These are phyloP conservation scores for Spinibarbus caldwelli DNA, from an alignment of 2,797 vertebrate species.

Conservation along the genomic window DNA sequence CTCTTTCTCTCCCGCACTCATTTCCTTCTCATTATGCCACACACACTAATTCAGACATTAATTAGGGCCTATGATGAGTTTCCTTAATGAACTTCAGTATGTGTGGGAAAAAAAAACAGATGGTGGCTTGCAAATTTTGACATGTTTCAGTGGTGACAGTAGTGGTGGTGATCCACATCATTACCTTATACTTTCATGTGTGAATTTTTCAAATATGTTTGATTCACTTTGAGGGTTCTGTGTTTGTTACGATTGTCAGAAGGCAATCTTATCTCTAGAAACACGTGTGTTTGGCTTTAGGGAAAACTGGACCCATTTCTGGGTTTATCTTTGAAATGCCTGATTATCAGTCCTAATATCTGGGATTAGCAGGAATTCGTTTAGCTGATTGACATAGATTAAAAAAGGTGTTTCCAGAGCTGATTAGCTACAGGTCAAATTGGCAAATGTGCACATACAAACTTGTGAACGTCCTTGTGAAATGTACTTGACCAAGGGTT, in stretches of 20 bases:
- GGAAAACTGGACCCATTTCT: constrained; percentile 12
- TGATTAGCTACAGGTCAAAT: constrained; percentile 7
- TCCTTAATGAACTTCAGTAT: constrained; percentile 63
- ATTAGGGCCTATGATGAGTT: constrained; percentile 65
- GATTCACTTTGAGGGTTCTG: constrained; percentile 2
- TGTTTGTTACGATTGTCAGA: neutral
- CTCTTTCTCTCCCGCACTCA: constrained; percentile 50
- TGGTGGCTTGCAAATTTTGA: constrained; percentile 57
- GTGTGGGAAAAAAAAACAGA: constrained; percentile 55
- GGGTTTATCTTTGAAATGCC: constrained; percentile 14
- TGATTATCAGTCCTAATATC: constrained; percentile 32
- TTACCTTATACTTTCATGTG: constrained; percentile 6
- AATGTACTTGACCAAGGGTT: neutral
- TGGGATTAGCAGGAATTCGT: constrained; percentile 36
- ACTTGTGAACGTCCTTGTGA: neutral
- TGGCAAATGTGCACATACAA: neutral
- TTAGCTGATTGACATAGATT: constrained; percentile 18
- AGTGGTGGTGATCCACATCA: constrained; percentile 10
- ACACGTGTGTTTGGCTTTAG: neutral
- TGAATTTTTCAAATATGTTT: constrained; percentile 5
- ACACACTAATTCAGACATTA: constrained; percentile 63
- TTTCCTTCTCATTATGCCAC: constrained; percentile 66
- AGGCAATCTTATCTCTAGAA: constrained; percentile 11
- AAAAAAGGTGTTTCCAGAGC: neutral
- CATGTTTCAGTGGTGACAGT: constrained; percentile 20